Base-by-base conservation (phyloP, 2,797 vertebrate species). In the Poecilia wingei region DNA sequence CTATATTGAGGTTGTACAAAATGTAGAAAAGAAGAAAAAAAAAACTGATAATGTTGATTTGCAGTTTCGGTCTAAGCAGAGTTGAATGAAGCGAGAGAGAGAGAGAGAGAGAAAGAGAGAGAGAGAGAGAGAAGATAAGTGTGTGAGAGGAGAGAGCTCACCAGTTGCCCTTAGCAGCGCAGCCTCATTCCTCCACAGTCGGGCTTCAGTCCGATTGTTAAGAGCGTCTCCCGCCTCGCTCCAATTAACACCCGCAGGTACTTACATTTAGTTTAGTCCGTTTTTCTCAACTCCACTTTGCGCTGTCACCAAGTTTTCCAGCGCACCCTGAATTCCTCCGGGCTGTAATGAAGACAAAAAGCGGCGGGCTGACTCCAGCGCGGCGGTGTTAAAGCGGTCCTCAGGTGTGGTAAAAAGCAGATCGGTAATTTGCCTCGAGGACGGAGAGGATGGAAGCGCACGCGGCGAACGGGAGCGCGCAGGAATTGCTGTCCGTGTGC, bases 181-280 rank as follows among this genome's bases (percentile, higher is more conserved):
- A 78, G 90, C 82, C 79, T 91, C 93, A 93, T 94, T 94, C 93
- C 93, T 92, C 66, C 87, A 91, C 91, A 90, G 81, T 74, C 79
- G 53, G n/a, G 72, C 74, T 57, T 45, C 75, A 79, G 71, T 82
- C 59, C n/a, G 41, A 79, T 75, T 20, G 49, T 10, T 53, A 36
- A 41, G 73, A 73, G 75, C 45, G 53, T 83, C 12, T 59, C 73
- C 0, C 59, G 6, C 75, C 71, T 20, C 47, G 2, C 39, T 1
- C 25, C 28, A 31, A 43, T 72, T 41, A 74, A 70, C 74, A 33
- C 28, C 61, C 18, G 10, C 12, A 36, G 6, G 8, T 46, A 1
- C 25, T 33, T 41, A 3, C 45, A 43, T 46, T 59, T 33, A 39
- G 46, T 41, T 41, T 2, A 1, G 43, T 10, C 5, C 25, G 53